Base-by-base conservation (phyloP, 2,113 vertebrate genomes). In the Sinocyclocheilus grahami region DNA sequence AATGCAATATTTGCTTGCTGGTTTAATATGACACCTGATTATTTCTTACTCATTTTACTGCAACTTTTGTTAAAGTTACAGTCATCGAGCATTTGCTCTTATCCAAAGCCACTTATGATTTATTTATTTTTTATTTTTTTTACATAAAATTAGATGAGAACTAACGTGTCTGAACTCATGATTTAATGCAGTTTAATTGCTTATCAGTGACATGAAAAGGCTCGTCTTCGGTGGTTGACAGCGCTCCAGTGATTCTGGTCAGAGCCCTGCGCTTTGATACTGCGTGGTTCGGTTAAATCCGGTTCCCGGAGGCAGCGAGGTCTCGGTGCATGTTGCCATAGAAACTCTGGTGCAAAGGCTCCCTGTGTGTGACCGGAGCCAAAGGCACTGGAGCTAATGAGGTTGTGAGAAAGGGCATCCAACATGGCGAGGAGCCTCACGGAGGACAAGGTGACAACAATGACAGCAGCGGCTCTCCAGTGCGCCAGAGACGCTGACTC, bases 361-460 rank as follows among this genome's bases (percentile, higher is more conserved):
- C 72, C 62, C 82, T 75, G 87, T 85, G 83, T 86, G 87, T 85
- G 87, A 86, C 86, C 82, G 75, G 86, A 88, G 89, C 85, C 85
- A 90, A 82, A 87, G 89, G 89, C 85, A 69, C 62, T 55, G 55
- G 89, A 90, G 89, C 85, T 90, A 90, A 90, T 88, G 89, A 88
- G 89, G 83, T 88, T 82, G 89, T 71, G 74, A 83, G 78, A 88
- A 90, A 90, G 85, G 85, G 46, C 89, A 75, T 86, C 80, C 86
- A 80, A 67, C 42, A 86, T 82, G 62, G 76, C 37, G 62, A 84
- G 37, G 85, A 78, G 76, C 84, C 48, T 69, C 46, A 67, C 37
- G 33, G 51, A 86, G 84, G 74, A 86, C 84, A 86, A 89, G 78
- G 84, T 81, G 84, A 84, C 76, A 80, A 71, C 75, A 82, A 74